Evolutionary conservation across 2,888 invertebrate genomes (phyloP), one percentile per base, ranked within the genome.

Genomic region (Craniophora ligustri): DNA sequence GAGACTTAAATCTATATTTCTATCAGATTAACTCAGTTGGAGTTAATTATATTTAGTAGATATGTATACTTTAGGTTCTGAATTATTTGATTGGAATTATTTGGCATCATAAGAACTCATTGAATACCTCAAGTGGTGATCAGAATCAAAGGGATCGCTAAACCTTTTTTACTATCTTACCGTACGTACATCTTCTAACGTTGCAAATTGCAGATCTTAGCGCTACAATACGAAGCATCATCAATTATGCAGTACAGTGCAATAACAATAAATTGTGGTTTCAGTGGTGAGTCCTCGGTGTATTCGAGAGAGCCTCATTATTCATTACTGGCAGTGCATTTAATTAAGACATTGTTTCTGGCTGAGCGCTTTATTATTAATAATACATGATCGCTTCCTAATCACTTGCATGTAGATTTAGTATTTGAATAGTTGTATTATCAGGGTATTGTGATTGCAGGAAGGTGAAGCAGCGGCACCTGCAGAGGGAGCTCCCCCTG

Each of bases 401-500:
- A 59, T 28, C 32, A 59, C 16, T 35, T 41, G 61, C 67, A 59
- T 58, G 59, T 21, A 13, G 6, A 14, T 28, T 32, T 26, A 15
- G 5, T 8, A 14, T 35, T 3, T n/a, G 26, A 26, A 5, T 16
- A 15, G 11, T 39, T 5, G 5, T 46, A 15, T 44, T 48, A 42
- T 16, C 13, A 5, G 11, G 6, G 18, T 23, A 2, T 11, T 36
- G 11, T 26, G 14, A n/a, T 60, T 30, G 10, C 57, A 72, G 53
- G 76, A 72, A 19, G 58, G 63, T 21, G 72, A 74, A 0, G 40
- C 56, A 1, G 62, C 51, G 2, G 68, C 67, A 1, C 40, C 84
- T 0, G 87, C 84, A 38, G 84, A 61, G 15, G 67, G 58, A 74
- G 47, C 82, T n/a, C n/a, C n/a, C n/a, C n/a, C n/a, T n/a, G 73